Evolutionary conservation across 2,797 vertebrate species (phyloP).

Genomic region (Setipinna tenuifilis): DNA sequence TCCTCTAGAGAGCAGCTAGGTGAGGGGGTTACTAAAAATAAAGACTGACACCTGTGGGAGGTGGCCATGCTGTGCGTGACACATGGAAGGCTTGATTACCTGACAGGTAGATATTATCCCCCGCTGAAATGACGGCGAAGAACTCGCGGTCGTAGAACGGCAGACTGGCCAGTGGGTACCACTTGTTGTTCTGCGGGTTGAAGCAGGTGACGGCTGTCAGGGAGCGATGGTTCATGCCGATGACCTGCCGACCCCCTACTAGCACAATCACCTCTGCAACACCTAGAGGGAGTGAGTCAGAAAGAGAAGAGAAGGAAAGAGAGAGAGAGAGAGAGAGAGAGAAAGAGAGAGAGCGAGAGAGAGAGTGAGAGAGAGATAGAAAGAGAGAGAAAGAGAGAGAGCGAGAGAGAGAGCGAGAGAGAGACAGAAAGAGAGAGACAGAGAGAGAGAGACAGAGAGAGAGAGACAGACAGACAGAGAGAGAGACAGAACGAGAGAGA

Average conservation of each 20-base stretch:
- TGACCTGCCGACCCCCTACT: conserved; percentile 95
- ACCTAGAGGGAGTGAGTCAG: conserved; percentile 70
- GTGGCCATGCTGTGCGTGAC: conserved; percentile 47
- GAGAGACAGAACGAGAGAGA: not conserved
- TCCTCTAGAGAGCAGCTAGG: not conserved
- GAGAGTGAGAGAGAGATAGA: too few relatives aligned
- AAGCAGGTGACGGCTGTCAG: conserved; percentile 96
- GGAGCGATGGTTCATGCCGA: conserved; percentile 95
- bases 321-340: not conserved
- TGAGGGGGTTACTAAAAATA: conserved; percentile 46
- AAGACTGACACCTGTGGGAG: conserved; percentile 32
- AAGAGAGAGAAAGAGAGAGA: too few relatives aligned
- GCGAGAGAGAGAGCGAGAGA: too few relatives aligned
- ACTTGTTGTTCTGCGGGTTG: conserved; percentile 98
- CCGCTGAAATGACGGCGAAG: conserved; percentile 83
- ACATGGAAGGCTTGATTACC: conserved; percentile 65
- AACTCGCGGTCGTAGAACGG: conserved; percentile 99
- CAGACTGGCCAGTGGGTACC: conserved; percentile 96
- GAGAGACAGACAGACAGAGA: not conserved
- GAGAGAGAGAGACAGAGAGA: conserved; percentile 24
- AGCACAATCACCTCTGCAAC: conserved; percentile 97
- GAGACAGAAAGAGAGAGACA: too few relatives aligned
- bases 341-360: not conserved
- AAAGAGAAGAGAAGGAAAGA: not conserved
- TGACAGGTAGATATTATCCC: conserved; percentile 97